Conservation (phyloP, 2,888 invertebrate genomes). For the Deroplatys truncata region DNA sequence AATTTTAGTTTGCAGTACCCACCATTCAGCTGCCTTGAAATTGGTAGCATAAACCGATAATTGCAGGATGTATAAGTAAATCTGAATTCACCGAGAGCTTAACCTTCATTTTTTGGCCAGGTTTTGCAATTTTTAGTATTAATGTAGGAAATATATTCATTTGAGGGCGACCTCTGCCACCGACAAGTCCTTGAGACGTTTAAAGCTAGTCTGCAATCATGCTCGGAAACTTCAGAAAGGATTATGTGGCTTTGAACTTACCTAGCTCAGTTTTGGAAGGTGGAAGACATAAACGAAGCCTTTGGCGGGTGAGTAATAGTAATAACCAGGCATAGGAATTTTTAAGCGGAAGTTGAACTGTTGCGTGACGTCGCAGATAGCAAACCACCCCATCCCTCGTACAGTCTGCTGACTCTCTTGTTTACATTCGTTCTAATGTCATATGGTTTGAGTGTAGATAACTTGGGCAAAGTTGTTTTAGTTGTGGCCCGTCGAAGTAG, state of each 20-base stretch:
- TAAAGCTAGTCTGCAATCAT: not conserved
- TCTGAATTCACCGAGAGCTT: not conserved
- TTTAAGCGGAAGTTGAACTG: too few relatives aligned
- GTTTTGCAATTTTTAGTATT: not conserved
- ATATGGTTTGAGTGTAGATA: too few relatives aligned
- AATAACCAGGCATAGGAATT: not conserved
- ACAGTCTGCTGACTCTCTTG: too few relatives aligned
- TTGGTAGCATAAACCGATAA: not conserved
- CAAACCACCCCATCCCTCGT: too few relatives aligned
- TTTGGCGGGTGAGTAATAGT: constrained; percentile 44
- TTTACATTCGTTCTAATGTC: too few relatives aligned
- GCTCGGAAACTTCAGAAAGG: constrained; percentile 31
- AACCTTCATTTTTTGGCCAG: too few relatives aligned
- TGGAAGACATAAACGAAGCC: constrained; percentile 38
- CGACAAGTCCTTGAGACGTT: not conserved
- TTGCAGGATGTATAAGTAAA: not conserved
- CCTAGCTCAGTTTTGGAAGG: constrained; percentile 1
- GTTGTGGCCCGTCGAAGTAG: too few relatives aligned
- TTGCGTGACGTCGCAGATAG: too few relatives aligned
- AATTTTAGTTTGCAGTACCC: not conserved
- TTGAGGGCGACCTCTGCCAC: not conserved
- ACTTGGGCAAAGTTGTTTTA: too few relatives aligned
- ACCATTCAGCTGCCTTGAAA: not conserved
- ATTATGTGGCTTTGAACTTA: constrained; percentile 35
- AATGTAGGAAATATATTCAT: not conserved